Evolutionary conservation across 2,113 vertebrate species (phyloP).

Genomic region (Potamarius usumacintae): DNA sequence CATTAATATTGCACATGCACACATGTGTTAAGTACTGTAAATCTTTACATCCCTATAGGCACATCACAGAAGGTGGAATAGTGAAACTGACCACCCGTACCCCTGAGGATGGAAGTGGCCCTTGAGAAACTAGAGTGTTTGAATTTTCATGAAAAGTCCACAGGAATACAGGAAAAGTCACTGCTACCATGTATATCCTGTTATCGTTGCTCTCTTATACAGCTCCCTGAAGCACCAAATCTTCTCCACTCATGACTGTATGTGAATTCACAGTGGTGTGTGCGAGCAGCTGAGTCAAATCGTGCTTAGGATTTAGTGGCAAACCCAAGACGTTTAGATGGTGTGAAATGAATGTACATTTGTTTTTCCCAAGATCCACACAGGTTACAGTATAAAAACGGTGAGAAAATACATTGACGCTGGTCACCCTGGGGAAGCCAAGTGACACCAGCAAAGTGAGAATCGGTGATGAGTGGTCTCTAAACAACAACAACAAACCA

Average conservation of each 20-base stretch:
- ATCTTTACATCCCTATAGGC: background rate
- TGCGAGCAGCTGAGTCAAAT: conserved; percentile 29
- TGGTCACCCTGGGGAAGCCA: conserved; percentile 39
- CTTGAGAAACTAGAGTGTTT: background rate
- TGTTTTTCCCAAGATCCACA: conserved; percentile 36
- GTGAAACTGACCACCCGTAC: background rate
- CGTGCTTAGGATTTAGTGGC: conserved; percentile 38
- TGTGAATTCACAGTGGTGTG: conserved; percentile 33
- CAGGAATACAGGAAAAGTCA: conserved; percentile 8
- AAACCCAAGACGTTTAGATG: conserved; percentile 45
- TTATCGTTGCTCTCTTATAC: conserved; percentile 3
- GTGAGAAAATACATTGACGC: conserved; percentile 32
- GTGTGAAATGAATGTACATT: conserved; percentile 52
- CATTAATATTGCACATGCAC: background rate
- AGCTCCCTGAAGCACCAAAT: conserved; percentile 19
- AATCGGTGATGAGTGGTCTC: conserved; percentile 44
- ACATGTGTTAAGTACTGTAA: background rate
- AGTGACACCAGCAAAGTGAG: conserved; percentile 40
- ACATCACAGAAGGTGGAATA: too few species aligned
- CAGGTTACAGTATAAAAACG: conserved; percentile 34
- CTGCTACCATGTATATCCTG: background rate
- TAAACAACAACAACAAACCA: conserved; percentile 34
- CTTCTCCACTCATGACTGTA: conserved; percentile 21
- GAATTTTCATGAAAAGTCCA: background rate
- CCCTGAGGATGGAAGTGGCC: background rate